Evolutionary conservation across 2,113 vertebrate species (phyloP), one percentile per base, ranked within the genome.

Genomic region (Takifugu flavidus): DNA sequence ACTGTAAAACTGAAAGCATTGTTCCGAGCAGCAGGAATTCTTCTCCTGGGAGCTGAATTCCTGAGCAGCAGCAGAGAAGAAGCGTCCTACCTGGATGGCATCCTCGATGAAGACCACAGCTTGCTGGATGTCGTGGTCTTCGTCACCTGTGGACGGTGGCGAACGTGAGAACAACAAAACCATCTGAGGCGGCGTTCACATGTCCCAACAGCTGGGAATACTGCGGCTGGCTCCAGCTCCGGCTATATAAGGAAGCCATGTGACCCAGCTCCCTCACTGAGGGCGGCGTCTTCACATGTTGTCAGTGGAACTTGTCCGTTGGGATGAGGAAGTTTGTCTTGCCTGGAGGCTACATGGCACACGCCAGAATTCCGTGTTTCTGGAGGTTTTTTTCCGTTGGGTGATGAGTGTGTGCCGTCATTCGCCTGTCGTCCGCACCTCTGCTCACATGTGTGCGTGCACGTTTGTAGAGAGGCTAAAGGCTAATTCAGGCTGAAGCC

Each of bases 101-200:
- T 98, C 96, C 79, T 98, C 96, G 25, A 96, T 95, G 70, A 98
- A 94, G 11, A 98, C 93, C 42, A 93, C 75, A 0, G 96, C 96
- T 81, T 95, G 96, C 26, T 94, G 92, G 56, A 96, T 77, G 59
- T 88, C 90, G 1, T 96, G 90, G 1, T 90, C 83, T 54, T 83
- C 78, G 8, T 86, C 59, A 58, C 43, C 90, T 92, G 70, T 51
- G 31, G 49, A 63, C 1, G 49, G 26, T 0, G 11, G 54, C 1
- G 54, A 1, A 49, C 56, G 12, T 34, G 3, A 52, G 27, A 31
- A 20, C 28, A 45, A 28, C 15, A 65, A 13, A 11, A 55, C 34
- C n/a, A 70, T 75, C 25, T 47, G 25, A 45, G 1, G 4, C 29
- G 13, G 52, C 49, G n/a, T 0, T 42, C 8, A 44, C 12, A 15